Evolutionary conservation across 2,797 vertebrate species (phyloP).

Genomic region (Cuniculus paca): DNA sequence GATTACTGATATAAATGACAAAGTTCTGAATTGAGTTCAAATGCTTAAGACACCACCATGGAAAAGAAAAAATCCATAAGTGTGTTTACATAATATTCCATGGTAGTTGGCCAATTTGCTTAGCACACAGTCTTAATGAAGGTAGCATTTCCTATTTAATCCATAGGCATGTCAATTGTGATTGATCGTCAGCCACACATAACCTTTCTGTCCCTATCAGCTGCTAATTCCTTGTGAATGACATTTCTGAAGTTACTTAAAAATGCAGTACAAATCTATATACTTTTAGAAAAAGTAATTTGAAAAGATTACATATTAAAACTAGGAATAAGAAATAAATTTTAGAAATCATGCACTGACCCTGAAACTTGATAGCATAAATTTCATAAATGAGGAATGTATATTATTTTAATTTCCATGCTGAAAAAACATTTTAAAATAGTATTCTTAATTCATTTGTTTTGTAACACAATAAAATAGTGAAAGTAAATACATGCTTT

Average conservation of each 20-base stretch:
- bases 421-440: neutral
- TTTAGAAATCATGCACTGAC: neutral
- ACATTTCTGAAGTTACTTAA: neutral
- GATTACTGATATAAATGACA: neutral
- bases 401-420: neutral
- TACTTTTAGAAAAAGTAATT: neutral
- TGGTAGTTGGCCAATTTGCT: neutral
- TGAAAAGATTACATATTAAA: neutral
- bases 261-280: neutral
- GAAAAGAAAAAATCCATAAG: neutral
- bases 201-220: neutral
- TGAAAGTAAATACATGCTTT: slow-evolving; percentile 9
- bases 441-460: neutral
- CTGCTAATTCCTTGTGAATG: neutral
- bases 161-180: neutral
- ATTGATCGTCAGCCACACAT: neutral
- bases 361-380: neutral
- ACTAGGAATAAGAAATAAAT: neutral
- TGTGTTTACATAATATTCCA: neutral
- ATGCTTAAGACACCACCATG: neutral
- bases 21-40: neutral
- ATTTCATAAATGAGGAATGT: neutral
- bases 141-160: neutral
- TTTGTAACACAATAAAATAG: neutral
- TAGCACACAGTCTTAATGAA: neutral